Base-by-base conservation (phyloP, 2,113 vertebrate genomes). In the Maccullochella peelii region DNA sequence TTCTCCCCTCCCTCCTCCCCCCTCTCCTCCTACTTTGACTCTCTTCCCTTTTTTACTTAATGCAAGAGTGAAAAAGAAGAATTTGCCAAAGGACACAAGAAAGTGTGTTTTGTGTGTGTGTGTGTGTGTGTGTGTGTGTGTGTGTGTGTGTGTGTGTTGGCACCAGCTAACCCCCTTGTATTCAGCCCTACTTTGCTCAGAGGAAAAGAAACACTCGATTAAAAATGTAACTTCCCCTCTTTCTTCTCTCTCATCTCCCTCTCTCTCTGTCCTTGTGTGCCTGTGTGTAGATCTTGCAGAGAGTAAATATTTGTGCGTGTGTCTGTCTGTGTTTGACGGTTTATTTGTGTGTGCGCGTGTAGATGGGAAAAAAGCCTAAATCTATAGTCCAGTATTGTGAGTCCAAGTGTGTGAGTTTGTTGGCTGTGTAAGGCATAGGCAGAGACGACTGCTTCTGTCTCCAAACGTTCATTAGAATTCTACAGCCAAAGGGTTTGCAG, bases 21-120 rank as follows among this genome's bases (percentile, higher is more conserved):
- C 68, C 8, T 15, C 76, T 76, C 84, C 80, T 80, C 77, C 87
- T 76, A 80, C 84, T 87, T 90, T 72, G 73, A 89, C 90, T 87
- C 86, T 78, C 82, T 85, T 82, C 85, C 50, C 42, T 88, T 92
- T 93, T 91, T 93, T 52, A 87, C 97, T 98, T 98, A 97, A 98
- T 97, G 97, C 97, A 99, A 98, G 97, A 98, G 96, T 97, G 96
- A 97, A 98, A 98, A 96, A 96, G 97, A 97, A 98, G 97, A 99
- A 98, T 98, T 98, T 98, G 97, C 97, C 98, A 99, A 97, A 98
- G 97, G 97, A 98, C 97, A 97, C 85, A 96, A 97, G 97, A 96
- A 91, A 79, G 77, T 74, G 81, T 85, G 96, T 96, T 78, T 69
- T 58, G 62, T 68, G 71, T 74, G 83, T 70, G 83, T 77, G 77